phyloP scores from a whole-genome alignment of 2,797 vertebrate genomes.

The Sternarchorhynchus goeldii region DNA sequence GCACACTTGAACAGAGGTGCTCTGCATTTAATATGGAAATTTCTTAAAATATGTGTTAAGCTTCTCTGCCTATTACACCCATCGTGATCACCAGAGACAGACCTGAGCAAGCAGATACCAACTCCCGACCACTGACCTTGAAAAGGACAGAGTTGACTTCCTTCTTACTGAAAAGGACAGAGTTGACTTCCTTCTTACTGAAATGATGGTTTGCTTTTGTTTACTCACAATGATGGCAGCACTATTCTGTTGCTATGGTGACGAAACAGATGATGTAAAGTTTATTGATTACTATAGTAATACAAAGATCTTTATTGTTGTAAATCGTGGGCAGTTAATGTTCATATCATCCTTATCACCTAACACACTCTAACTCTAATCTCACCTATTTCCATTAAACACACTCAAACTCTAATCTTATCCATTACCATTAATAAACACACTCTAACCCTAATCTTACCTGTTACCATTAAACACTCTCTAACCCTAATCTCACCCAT shows the following conservation, averaged over 20 bases:
- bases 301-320: conserved; percentile 36
- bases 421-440: too few species aligned
- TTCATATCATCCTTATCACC: conserved; percentile 8
- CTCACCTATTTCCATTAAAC: too few species aligned
- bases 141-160: neutral
- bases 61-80: neutral
- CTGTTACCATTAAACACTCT: neutral
- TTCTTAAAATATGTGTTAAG: conserved; percentile 18
- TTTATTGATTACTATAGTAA: conserved; percentile 30
- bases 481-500: too few species aligned
- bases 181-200: neutral
- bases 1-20: neutral
- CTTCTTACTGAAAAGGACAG: neutral
- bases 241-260: conserved; percentile 12
- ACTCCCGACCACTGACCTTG: too few species aligned
- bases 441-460: too few species aligned
- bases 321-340: conserved; percentile 20
- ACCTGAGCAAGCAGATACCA: neutral
- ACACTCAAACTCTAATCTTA: too few species aligned
- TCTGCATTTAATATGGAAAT: conserved; percentile 15
- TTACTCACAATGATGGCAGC: conserved; percentile 2
- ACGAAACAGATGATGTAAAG: conserved; percentile 22
- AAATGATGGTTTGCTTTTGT: conserved; percentile 12
- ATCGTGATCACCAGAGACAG: neutral
- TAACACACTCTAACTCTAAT: too few species aligned